phyloP scores from a whole-genome alignment of 1,140 invertebrate genomes.

The Bombus superbus region DNA sequence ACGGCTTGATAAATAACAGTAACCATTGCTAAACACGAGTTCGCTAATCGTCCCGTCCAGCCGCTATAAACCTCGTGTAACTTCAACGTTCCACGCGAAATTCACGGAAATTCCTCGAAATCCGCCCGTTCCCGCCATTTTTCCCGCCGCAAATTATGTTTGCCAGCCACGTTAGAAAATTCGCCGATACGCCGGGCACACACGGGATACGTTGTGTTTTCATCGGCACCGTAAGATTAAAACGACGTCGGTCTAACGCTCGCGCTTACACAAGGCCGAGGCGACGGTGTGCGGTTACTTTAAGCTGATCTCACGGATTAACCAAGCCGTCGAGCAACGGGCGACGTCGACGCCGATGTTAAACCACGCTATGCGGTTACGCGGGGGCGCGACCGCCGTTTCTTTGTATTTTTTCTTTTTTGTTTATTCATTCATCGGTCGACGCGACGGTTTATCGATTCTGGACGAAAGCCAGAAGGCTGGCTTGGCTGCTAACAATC shows the following conservation, averaged over 20 bases:
- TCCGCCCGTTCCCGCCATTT: constrained; percentile 10
- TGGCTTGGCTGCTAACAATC: constrained; percentile 30
- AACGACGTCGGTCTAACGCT: constrained; percentile 16
- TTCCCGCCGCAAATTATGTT: constrained; percentile 23
- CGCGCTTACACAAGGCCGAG: constrained; percentile 9
- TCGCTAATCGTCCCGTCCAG: not conserved
- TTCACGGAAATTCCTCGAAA: constrained; percentile 8
- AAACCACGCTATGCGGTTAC: constrained; percentile 51
- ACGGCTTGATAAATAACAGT: not conserved
- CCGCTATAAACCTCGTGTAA: not conserved
- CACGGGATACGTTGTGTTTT: constrained; percentile 1
- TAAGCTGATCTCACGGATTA: constrained; percentile 63
- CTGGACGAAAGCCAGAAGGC: constrained; percentile 45
- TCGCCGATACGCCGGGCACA: too few species aligned
- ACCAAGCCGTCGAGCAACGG: constrained; percentile 5
- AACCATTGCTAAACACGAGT: constrained; percentile 5
- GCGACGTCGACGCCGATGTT: constrained; percentile 22
- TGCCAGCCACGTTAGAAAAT: not conserved
- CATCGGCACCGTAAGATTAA: constrained; percentile 39
- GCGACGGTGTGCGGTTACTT: constrained; percentile 20
- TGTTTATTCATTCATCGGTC: constrained; percentile 56
- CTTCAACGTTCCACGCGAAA: not conserved
- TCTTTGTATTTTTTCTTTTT: constrained; percentile 21
- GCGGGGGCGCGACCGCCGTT: not conserved
- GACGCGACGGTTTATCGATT: constrained; percentile 51